Conservation (phyloP, 2,888 invertebrate genomes). For the Epirrhoe alternata region DNA sequence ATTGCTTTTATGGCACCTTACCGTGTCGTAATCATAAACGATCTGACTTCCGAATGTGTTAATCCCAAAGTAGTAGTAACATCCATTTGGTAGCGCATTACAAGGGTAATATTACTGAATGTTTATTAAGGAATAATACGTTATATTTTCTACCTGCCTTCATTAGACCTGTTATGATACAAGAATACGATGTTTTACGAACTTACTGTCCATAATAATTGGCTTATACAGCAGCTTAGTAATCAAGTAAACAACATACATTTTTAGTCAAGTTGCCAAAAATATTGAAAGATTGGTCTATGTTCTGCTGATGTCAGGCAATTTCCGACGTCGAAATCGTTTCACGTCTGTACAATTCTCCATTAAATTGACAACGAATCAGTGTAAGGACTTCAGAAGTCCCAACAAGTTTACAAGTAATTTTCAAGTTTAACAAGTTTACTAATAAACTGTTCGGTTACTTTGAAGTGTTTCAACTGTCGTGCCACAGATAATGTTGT, state of each 20-base stretch:
- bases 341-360: conserved; percentile 14
- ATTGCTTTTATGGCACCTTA: conserved; percentile 32
- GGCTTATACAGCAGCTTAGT: no score
- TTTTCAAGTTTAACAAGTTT: conserved; percentile 16
- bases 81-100: conserved; percentile 10
- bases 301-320: background rate
- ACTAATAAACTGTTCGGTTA: conserved; percentile 5
- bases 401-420: conserved; percentile 1
- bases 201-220: no score
- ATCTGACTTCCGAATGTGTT: conserved; percentile 26
- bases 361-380: conserved; percentile 22
- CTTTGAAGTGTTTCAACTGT: background rate
- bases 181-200: no score
- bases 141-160: background rate
- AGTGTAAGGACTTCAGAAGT: conserved; percentile 14
- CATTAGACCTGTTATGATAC: background rate
- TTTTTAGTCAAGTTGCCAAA: no score
- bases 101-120: conserved; percentile 1
- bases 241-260: no score
- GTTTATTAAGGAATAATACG: background rate
- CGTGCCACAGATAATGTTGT: background rate
- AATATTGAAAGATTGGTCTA: background rate
- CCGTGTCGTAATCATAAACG: conserved; percentile 27
- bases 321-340: conserved; percentile 11
- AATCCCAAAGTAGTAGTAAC: conserved; percentile 12